Conservation (phyloP, 2,888 invertebrate genomes). For the Pristionchus arcanus region DNA sequence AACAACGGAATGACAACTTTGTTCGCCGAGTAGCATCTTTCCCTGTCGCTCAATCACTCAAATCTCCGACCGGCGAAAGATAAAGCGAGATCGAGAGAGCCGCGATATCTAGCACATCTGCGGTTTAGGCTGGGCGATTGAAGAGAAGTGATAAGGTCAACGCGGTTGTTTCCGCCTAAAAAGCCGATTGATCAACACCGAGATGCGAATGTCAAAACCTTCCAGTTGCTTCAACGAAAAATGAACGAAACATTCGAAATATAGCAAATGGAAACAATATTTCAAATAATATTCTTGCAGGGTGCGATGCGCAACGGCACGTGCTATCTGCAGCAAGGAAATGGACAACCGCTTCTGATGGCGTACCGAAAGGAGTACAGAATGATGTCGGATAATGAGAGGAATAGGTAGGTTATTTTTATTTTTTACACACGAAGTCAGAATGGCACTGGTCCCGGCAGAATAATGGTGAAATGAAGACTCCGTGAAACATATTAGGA, state of each 20-base stretch:
- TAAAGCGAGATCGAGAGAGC: neutral
- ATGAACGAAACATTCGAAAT: no score
- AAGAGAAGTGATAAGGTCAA: conserved; percentile 5
- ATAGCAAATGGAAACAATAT: neutral
- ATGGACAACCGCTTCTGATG: conserved; percentile 74
- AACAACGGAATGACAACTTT: neutral
- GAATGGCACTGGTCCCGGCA: no score
- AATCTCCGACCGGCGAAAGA: no score
- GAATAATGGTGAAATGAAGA: no score
- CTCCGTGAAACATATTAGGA: no score
- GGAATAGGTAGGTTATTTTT: conserved; percentile 62
- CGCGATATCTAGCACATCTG: neutral
- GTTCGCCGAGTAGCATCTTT: neutral
- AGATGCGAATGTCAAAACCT: neutral
- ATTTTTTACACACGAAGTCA: neutral
- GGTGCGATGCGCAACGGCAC: conserved; percentile 72
- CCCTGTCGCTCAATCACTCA: neutral
- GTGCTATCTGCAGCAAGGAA: conserved; percentile 69
- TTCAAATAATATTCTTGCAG: conserved; percentile 61
- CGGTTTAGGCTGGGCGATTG: neutral
- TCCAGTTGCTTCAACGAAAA: no score
- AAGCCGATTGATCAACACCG: neutral
- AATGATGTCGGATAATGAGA: conserved; percentile 78
- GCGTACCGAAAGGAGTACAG: conserved; percentile 77
- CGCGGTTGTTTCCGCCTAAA: neutral